These are phyloP conservation scores for Bombycilla garrulus DNA, from an alignment of 2,113 vertebrate species.

Conservation along the genomic window DNA sequence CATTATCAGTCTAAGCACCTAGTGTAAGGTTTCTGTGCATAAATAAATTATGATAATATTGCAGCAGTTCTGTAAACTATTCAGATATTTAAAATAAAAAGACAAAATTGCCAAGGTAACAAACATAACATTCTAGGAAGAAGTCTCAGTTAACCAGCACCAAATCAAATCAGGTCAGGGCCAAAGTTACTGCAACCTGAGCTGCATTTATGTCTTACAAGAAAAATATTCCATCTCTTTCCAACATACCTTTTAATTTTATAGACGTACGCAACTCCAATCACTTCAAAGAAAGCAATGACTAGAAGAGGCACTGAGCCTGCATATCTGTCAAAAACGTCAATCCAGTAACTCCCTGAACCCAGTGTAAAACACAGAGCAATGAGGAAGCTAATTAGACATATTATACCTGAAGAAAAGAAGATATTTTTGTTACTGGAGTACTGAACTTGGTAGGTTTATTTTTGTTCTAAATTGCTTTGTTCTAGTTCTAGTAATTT, in stretches of 20 bases:
- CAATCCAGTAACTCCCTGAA: conserved; percentile 93
- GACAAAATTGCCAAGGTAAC: neutral
- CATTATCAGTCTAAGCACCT: neutral
- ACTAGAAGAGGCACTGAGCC: conserved; percentile 83
- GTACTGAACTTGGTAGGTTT: neutral
- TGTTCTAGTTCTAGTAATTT: neutral
- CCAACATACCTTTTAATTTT: conserved; percentile 80
- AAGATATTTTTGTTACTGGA: neutral
- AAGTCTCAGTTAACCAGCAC: neutral
- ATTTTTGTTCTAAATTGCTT: neutral
- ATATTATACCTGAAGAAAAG: conserved; percentile 71
- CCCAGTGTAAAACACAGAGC: conserved; percentile 82
- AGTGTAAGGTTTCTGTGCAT: neutral
- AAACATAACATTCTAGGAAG: neutral
- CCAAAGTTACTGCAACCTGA: neutral
- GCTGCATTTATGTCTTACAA: neutral
- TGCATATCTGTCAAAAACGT: conserved; percentile 85
- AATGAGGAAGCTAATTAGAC: conserved; percentile 70
- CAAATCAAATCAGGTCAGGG: neutral
- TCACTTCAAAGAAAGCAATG: conserved; percentile 84
- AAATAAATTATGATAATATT: neutral
- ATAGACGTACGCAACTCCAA: conserved; percentile 75
- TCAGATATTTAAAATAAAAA: neutral
- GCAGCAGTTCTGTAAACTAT: neutral
- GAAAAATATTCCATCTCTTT: neutral